These are phyloP conservation scores for Myocastor coypus DNA, from an alignment of 2,113 vertebrate genomes.

Conservation along the genomic window DNA sequence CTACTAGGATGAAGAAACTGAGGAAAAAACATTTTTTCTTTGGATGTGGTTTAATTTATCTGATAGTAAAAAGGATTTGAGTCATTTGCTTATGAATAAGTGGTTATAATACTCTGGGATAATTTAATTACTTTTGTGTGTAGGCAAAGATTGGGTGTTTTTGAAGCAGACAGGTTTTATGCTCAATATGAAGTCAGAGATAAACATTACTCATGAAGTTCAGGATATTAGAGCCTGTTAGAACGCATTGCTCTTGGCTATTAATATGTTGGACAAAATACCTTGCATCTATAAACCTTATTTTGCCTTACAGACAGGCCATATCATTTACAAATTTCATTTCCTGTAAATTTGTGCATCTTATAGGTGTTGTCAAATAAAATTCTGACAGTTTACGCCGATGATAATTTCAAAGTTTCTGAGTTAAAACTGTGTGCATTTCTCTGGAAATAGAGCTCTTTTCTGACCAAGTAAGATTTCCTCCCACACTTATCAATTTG, in stretches of 20 bases:
- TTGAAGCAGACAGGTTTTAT: background rate
- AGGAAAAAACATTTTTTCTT: background rate
- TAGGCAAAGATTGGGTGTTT: background rate
- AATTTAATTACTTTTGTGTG: constrained; percentile 58
- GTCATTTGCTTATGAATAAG: background rate
- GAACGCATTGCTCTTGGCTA: constrained; percentile 1
- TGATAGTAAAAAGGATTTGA: background rate
- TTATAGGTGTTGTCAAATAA: background rate
- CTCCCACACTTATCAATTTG: background rate
- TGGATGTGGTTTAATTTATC: constrained; percentile 33
- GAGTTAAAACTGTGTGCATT: constrained; percentile 45
- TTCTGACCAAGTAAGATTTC: constrained; percentile 63
- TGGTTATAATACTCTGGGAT: constrained; percentile 18
- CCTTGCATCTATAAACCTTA: constrained; percentile 48
- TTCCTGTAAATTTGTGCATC: background rate
- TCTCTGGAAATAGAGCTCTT: constrained; percentile 59
- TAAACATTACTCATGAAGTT: constrained; percentile 13
- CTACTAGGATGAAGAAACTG: background rate
- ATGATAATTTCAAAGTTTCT: constrained; percentile 60
- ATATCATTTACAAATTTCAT: background rate
- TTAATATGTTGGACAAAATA: constrained; percentile 49
- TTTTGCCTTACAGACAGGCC: background rate
- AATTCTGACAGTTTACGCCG: background rate
- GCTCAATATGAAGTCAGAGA: background rate
- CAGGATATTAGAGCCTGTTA: constrained; percentile 59